Base-by-base conservation (phyloP, 2,888 invertebrate species). In the Dryobotodes eremita region DNA sequence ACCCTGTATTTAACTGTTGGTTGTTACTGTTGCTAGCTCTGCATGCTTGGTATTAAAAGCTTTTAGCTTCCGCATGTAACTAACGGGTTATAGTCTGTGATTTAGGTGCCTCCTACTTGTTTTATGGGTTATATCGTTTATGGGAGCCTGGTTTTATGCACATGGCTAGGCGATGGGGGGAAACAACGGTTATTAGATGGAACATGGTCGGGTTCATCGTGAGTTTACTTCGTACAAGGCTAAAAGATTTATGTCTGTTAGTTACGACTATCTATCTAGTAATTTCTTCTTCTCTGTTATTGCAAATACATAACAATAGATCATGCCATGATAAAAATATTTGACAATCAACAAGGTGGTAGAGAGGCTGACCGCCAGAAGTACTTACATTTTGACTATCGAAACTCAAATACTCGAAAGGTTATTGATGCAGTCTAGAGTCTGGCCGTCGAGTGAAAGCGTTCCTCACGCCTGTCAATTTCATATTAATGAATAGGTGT, bases 1-100 rank as follows among this genome's bases (percentile, higher is more conserved):
- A 70, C 65, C 57, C 42, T 17, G 79, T 70, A 79, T 83, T 79
- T 73, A 73, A 84, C 62, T 72, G 79, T 66, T 62, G 48, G 36
- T 55, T 26, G 80, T 70, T 65, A 59, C 59, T 20, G 59, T 7
- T 59, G 70, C 20, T 61, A 73, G 55, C 50, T 46, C 36, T 66
- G 74, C 79, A 82, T 69, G 75, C 69, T 74, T 68, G 66, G 66
- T 73, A 86, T 79, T 79, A 84, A 84, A 84, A 81, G 84, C 86
- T 86, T 86, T 87, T 84, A 84, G 82, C 85, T 82, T 81, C 71
- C 66, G 73, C 65, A 62, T 64, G 62, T 70, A 80, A 69, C 75
- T 61, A 85, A 80, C 76, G 80, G 71, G 80, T 84, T 72, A 73
- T 75, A 55, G 62, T 73, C 73, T 13, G 76, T 85, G 75, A 85